Conservation (phyloP, 2,113 vertebrate species). For the Bos indicus region DNA sequence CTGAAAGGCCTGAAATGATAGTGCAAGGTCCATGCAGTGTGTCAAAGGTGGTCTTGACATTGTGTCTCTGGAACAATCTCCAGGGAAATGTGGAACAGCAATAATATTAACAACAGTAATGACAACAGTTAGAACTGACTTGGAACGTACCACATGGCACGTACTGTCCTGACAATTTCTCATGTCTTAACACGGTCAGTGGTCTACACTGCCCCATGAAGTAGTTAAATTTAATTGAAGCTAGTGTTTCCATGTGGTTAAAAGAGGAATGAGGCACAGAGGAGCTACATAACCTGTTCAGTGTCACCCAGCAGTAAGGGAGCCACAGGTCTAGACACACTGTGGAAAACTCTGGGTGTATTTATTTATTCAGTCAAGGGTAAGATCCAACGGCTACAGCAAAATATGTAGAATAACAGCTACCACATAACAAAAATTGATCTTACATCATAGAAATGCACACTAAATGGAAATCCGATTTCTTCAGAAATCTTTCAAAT, state of each 20-base stretch:
- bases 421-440: neutral
- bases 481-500: too few species aligned
- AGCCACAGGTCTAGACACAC: too few species aligned
- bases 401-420: too few species aligned
- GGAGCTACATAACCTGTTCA: fast-evolving
- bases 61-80: neutral
- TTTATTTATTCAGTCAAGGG: too few species aligned
- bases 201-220: neutral
- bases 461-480: too few species aligned
- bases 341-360: too few species aligned
- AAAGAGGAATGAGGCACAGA: too few species aligned
- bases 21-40: neutral
- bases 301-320: too few species aligned
- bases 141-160: neutral
- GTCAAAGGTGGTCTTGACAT: neutral
- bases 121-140: neutral
- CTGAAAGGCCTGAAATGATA: neutral
- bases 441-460: too few species aligned
- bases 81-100: neutral
- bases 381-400: too few species aligned
- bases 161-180: neutral
- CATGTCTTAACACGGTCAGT: neutral
- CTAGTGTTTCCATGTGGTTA: too few species aligned
- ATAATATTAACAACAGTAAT: neutral
- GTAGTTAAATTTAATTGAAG: too few species aligned